Percentiles rank a stretch among this genome's conserved stretches.
These are phyloP conservation scores for Sterrhoptilus dennistouni DNA, from an alignment of 2,113 vertebrate genomes.

Conservation along the genomic window DNA sequence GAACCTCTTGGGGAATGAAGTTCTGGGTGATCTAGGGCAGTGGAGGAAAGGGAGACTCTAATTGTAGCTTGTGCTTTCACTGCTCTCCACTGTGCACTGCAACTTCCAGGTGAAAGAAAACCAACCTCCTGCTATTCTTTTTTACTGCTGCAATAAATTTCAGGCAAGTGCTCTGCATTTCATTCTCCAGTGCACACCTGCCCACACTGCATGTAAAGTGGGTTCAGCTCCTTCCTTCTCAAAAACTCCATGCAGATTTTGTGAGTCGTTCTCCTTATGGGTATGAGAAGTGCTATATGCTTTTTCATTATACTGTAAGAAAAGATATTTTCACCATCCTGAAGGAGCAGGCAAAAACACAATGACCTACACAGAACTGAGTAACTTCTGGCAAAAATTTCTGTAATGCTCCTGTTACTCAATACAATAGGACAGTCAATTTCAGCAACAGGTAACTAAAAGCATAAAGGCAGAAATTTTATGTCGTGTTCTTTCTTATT, in stretches of 20 bases:
- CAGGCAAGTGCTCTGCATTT: neutral
- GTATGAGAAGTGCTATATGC: neutral
- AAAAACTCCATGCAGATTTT: neutral
- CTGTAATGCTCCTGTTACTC: neutral
- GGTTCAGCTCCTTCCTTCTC: neutral
- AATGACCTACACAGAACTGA: neutral
- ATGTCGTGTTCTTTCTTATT: slow-evolving; percentile 1
- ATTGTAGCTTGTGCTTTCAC: neutral
- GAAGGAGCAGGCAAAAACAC: neutral
- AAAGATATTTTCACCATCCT: neutral
- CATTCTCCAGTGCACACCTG: neutral
- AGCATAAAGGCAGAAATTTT: neutral
- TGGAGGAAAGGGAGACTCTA: neutral
- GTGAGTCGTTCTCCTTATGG: neutral
- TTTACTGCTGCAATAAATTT: neutral
- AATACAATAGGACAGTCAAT: neutral
- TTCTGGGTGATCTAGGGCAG: neutral
- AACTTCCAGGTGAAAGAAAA: neutral
- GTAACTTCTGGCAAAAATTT: neutral
- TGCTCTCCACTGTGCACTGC: neutral
- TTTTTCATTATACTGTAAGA: neutral
- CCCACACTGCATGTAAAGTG: neutral
- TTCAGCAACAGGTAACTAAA: neutral
- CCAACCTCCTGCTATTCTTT: neutral
- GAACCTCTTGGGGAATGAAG: neutral